Evolutionary conservation across 2,888 invertebrate genomes (phyloP), one percentile per base, ranked within the genome.

Genomic region (Allolobophora icterica): DNA sequence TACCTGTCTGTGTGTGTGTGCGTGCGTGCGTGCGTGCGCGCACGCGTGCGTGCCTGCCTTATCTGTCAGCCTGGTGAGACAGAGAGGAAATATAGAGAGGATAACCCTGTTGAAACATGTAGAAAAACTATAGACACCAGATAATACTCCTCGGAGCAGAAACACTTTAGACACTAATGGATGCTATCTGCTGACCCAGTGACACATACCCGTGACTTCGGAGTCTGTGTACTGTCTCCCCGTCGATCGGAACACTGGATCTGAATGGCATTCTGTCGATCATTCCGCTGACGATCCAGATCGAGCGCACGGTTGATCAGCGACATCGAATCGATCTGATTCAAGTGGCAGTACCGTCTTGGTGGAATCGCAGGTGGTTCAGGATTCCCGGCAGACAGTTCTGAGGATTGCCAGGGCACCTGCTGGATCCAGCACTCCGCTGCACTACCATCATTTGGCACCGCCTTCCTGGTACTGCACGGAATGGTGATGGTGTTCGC

Each of bases 221-320:
- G 1, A 8, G 8, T n/a, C n/a, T 30, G 8, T 1, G 11, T 5
- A n/a, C 71, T 71, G 5, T 71, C 71, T 71, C n/a, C 71, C 30
- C 13, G 71, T 30, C 6, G n/a, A 1, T 71, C 71, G 11, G 71
- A 8, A 13, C 71, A 71, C 71, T n/a, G n/a, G 71, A 71, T 71
- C 71, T n/a, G n/a, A n/a, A 71, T n/a, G n/a, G n/a, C n/a, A 71
- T 30, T 71, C 71, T 71, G 71, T 71, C 71, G 71, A 71, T 71
- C 71, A 71, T 71, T 71, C 30, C n/a, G 71, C 71, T 71, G 71
- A 13, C n/a, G 87, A 38, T 87, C 87, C 30, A 87, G 35, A 38
- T 38, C 87, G 15, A 38, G 35, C 4, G 34, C 35, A 35, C 17
- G 87, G 38, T 11, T 38, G 24, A 87, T 87, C 35, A 87, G 34